Conservation (phyloP, 2,888 invertebrate species). For the Lycia hirtaria region DNA sequence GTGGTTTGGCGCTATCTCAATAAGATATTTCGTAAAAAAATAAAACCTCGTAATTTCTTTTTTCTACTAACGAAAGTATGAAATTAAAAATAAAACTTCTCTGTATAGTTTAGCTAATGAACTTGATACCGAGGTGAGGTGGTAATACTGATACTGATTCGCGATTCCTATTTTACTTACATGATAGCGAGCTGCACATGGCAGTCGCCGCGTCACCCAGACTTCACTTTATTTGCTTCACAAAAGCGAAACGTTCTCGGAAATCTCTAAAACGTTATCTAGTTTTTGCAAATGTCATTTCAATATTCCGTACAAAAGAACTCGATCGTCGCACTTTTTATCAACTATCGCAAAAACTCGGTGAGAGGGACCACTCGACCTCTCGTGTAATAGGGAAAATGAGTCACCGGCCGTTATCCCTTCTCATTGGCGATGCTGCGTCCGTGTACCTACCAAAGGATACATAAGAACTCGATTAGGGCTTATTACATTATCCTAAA, state of each 20-base stretch:
- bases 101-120: too few species aligned
- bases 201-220: conserved; percentile 4
- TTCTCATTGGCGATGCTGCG: conserved; percentile 22
- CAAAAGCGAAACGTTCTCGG: conserved; percentile 9
- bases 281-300: conserved; percentile 27
- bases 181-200: too few species aligned
- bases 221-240: conserved; percentile 11
- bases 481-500: conserved; percentile 31
- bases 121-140: too few species aligned
- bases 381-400: conserved; percentile 42
- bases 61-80: too few species aligned
- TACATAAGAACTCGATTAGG: conserved; percentile 25
- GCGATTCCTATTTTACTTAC: conserved; percentile 4
- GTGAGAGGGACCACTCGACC: conserved; percentile 21
- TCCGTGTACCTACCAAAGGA: conserved; percentile 10
- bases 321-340: conserved; percentile 25
- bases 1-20: too few species aligned
- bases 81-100: too few species aligned
- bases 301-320: conserved; percentile 21
- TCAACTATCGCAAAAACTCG: conserved; percentile 31
- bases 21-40: too few species aligned
- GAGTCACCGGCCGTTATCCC: conserved; percentile 34
- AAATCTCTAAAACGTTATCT: conserved; percentile 11
- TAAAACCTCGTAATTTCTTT: too few species aligned
- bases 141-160: too few species aligned